Evolutionary conservation across 2,113 vertebrate species (phyloP).

Genomic region (Chaetorhynchus papuensis): DNA sequence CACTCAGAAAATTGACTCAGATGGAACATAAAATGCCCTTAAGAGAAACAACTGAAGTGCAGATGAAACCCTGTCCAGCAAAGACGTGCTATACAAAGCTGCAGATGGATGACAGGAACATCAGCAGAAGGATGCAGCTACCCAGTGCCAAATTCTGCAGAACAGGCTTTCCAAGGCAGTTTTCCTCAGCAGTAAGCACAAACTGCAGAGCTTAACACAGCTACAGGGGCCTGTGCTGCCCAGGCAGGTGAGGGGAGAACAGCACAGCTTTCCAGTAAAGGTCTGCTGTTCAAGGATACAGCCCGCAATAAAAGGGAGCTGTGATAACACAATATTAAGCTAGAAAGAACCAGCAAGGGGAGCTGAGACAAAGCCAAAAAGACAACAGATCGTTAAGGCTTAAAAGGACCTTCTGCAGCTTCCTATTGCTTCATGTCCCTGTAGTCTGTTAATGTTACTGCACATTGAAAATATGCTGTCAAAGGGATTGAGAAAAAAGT

Average conservation of each 20-base stretch:
- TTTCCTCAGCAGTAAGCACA: conserved; percentile 7
- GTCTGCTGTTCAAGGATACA: not conserved
- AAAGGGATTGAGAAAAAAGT: not conserved
- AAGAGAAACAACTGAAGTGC: not conserved
- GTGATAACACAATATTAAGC: not conserved
- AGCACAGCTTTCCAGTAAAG: not conserved
- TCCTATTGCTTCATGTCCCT: not conserved
- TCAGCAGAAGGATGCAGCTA: conserved; percentile 15
- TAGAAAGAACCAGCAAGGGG: not conserved
- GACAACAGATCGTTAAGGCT: not conserved
- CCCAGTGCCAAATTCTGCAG: not conserved
- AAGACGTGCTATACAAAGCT: not conserved
- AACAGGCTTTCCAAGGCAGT: conserved; percentile 11
- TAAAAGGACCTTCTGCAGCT: not conserved
- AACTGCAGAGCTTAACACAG: not conserved
- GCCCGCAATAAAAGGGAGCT: not conserved
- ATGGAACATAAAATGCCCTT: conserved; percentile 16
- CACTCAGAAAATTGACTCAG: not conserved
- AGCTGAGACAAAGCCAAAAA: conserved; percentile 9
- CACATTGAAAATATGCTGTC: not conserved
- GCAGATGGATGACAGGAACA: not conserved
- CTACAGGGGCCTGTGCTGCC: not conserved
- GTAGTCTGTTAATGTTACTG: not conserved
- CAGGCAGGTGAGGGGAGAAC: not conserved
- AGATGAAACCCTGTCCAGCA: not conserved